These are phyloP conservation scores for Ailurus styani DNA, from an alignment of 2,113 vertebrate genomes.

Conservation along the genomic window DNA sequence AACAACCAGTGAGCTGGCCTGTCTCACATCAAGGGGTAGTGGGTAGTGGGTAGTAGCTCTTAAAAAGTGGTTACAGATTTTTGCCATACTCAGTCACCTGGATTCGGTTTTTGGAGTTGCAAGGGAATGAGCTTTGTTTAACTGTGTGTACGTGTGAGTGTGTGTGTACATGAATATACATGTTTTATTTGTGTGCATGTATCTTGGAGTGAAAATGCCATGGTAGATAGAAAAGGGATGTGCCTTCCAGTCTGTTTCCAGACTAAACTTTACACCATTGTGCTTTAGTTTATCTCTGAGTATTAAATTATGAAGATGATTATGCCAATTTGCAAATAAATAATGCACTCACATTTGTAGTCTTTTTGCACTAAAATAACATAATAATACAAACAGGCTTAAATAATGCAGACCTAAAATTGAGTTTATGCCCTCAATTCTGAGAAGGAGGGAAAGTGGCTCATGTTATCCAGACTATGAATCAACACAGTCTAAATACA, in stretches of 20 bases:
- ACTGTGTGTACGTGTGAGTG: background rate
- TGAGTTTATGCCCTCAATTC: constrained; percentile 16
- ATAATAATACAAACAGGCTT: background rate
- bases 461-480: constrained; percentile 13
- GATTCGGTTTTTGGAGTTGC: background rate
- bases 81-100: background rate
- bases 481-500: constrained; percentile 39
- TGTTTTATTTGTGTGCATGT: background rate
- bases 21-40: background rate
- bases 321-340: constrained; percentile 14
- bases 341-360: background rate
- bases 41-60: background rate
- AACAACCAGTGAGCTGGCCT: background rate
- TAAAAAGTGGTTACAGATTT: background rate
- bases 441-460: constrained; percentile 4
- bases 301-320: constrained; percentile 19
- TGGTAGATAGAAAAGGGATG: background rate
- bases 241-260: background rate
- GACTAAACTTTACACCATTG: background rate
- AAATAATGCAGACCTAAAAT: background rate
- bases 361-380: constrained; percentile 27
- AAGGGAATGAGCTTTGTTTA: background rate
- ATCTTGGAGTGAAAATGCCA: background rate
- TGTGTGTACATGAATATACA: background rate
- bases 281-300: constrained; percentile 29